A percentile compares a stretch with the other conserved stretches of the same genome.
phyloP scores from a whole-genome alignment of 1,140 invertebrate genomes.

The Zaprionus vittiger region DNA sequence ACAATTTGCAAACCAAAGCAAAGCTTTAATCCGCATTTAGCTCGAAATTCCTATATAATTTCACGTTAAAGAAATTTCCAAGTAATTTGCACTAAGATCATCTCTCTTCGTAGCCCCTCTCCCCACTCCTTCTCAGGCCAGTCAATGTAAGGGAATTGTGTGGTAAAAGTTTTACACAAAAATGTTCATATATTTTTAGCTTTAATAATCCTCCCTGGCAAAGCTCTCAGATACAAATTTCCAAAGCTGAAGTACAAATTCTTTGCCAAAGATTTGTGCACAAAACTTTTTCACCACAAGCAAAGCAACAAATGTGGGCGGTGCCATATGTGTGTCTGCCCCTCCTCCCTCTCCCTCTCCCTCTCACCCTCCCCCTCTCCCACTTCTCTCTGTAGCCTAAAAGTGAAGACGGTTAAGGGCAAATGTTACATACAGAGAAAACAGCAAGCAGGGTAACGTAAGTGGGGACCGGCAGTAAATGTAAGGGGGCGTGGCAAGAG shows the following conservation, averaged over 20 bases:
- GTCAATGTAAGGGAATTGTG: conserved; percentile 21
- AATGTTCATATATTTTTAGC: neutral
- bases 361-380: neutral
- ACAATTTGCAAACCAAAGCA: neutral
- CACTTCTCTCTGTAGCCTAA: conserved; percentile 3
- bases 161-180: conserved; percentile 16
- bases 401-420: conserved; percentile 29
- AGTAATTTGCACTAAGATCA: neutral
- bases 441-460: neutral
- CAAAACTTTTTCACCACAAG: conserved; percentile 8
- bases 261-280: conserved; percentile 12
- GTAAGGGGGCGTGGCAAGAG: neutral
- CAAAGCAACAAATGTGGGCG: conserved; percentile 3
- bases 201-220: conserved; percentile 4
- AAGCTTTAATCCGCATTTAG: neutral
- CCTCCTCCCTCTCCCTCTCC: neutral
- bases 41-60: neutral
- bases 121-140: neutral
- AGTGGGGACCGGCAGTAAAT: neutral
- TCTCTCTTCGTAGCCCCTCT: neutral
- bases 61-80: neutral
- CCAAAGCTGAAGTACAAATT: neutral
- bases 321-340: neutral
- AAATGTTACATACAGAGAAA: conserved; percentile 9
- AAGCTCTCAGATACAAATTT: conserved; percentile 2